Evolutionary conservation across 2,113 vertebrate species (phyloP), one percentile per base, ranked within the genome.

Genomic region (Danio rerio): DNA sequence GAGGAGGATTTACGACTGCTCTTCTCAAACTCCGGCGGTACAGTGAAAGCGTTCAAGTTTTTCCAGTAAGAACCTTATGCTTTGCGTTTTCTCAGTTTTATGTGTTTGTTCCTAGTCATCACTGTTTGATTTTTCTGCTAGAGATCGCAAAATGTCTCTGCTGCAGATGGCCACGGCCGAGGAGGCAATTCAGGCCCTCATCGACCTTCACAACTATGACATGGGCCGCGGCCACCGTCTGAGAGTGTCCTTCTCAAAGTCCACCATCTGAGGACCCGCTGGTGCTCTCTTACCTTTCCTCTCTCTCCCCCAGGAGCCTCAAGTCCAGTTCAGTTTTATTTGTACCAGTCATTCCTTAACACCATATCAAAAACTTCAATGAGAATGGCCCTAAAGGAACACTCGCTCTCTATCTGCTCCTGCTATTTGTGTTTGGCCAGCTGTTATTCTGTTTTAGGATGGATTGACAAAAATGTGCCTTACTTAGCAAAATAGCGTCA

Each of bases 171-270:
- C 96, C 8, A 97, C 97, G 59, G 98, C 97, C 84, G 98, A 99
- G 86, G 98, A 99, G 92, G 98, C 97, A 58, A 99, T 99, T 89
- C 96, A 98, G 89, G 94, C 94, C 18, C 93, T 99, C 91, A 99
- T 99, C 88, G 97, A 99, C 87, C 97, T 99, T 88, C 98, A 99
- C 92, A 99, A 99, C 94, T 99, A 99, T 42, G 97, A 98, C 93
- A 97, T 99, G 93, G 97, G 97, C 81, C 96, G 97, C 87, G 98
- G 96, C 86, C 98, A 99, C 87, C 98, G 99, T 90, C 96, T 99
- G 91, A 96, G 98, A 94, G 98, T 99, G 90, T 99, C 98, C 87
- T 99, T 99, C 91, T 99, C 98, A 9, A 99, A 99, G 92, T 99
- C 97, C 70, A 99, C 98, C 81, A 99, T 99, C 94, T 99, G 93